Evolutionary conservation across 2,113 vertebrate genomes (phyloP).

Genomic region (Sinocyclocheilus rhinocerous): DNA sequence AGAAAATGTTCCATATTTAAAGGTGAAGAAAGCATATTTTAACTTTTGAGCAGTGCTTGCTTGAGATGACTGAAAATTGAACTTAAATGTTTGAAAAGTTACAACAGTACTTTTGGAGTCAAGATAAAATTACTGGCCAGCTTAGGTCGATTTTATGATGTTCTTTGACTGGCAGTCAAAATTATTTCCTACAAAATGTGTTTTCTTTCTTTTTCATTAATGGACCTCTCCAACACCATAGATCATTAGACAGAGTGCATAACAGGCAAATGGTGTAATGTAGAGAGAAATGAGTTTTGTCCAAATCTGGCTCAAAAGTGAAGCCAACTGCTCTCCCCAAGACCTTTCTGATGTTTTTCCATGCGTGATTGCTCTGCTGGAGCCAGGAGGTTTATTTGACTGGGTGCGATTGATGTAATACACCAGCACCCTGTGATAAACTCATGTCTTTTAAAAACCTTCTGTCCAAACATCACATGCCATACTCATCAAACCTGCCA

Average conservation of each 20-base stretch:
- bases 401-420: constrained; percentile 42
- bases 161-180: not conserved
- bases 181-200: not conserved
- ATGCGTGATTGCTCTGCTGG: constrained; percentile 14
- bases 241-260: not conserved
- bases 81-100: not conserved
- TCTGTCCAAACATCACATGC: constrained; percentile 48
- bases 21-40: not conserved
- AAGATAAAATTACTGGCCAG: not conserved
- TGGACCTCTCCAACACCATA: not conserved
- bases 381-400: constrained; percentile 43
- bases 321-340: not conserved
- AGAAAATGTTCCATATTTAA: not conserved
- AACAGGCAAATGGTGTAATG: not conserved
- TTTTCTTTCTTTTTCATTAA: not conserved
- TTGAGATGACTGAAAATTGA: not conserved
- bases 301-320: not conserved
- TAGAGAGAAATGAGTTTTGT: constrained; percentile 3
- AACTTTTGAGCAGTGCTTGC: not conserved
- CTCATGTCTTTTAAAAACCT: constrained; percentile 26
- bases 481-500: constrained; percentile 22
- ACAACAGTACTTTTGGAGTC: not conserved
- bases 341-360: not conserved
- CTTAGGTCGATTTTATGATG: not conserved
- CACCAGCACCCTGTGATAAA: constrained; percentile 38